These are phyloP conservation scores for Tetranychus truncatus DNA, from an alignment of 2,888 invertebrate species.

Conservation along the genomic window DNA sequence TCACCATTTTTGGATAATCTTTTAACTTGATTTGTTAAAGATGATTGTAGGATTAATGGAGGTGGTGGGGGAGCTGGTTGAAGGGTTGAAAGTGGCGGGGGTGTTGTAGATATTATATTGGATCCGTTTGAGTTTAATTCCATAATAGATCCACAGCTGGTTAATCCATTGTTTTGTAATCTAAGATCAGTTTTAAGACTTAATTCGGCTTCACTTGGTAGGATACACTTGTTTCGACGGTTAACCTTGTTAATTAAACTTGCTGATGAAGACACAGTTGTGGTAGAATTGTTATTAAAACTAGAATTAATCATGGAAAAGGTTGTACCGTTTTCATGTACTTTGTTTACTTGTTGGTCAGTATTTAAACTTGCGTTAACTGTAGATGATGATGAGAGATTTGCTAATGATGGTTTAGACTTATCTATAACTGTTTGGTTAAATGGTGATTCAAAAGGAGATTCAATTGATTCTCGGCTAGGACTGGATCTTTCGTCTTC, in stretches of 20 bases:
- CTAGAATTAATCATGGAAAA: background rate
- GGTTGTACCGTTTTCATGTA: background rate
- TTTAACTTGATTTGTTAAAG: constrained; percentile 2
- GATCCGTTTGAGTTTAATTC: background rate
- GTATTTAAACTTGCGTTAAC: background rate
- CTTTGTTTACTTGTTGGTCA: background rate
- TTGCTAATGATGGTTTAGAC: background rate
- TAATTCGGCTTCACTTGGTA: background rate
- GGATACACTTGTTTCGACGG: background rate
- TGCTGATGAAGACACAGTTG: background rate
- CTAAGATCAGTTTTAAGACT: background rate
- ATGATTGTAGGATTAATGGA: background rate
- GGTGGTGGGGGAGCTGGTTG: background rate
- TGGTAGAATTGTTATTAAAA: background rate
- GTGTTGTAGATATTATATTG: background rate
- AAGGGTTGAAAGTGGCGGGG: background rate
- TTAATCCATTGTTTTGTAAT: background rate
- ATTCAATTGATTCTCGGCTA: background rate
- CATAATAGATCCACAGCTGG: background rate
- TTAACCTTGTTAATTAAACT: background rate
- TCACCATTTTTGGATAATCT: constrained; percentile 10
- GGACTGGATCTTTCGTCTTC: background rate
- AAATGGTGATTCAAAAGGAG: background rate
- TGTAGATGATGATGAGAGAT: background rate
- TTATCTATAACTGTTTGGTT: background rate